Evolutionary conservation across 1,140 invertebrate species (phyloP), one percentile per base, ranked within the genome.

Genomic region (Leptonema lineaticorne): DNA sequence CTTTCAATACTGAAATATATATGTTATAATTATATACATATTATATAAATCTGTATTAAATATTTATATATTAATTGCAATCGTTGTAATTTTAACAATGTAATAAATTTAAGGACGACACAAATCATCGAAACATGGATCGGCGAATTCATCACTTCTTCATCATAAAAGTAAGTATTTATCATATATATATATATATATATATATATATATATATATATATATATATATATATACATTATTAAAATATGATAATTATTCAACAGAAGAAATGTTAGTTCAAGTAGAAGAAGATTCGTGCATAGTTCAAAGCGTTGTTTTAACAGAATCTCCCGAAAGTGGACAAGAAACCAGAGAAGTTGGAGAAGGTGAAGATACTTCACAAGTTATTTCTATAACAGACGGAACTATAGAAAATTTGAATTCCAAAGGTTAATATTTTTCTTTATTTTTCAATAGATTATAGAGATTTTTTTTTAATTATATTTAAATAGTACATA

Each of bases 321-420:
- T 73, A 6, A 65, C 48, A 26, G 63, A 57, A 56, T 67, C 63
- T 3, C 68, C 41, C 1, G 67, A 29, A 14, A 68, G 67, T 67
- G 67, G 18, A 0, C 16, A 46, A 16, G 67, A 63, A 14, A 37
- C 28, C n/a, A 46, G 29, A 7, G 65, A 62, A 27, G 58, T 37
- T 22, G 28, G 24, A 6, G 63, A 37, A 29, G 65, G 65, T 27
- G 66, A 50, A 14, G 56, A 59, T n/a, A 33, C 41, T 24, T 65
- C 58, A 14, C 63, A 46, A 62, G 41, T 50, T 27, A 56, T 46
- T 9, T 66, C 62, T 1, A 64, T 78, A 74, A 74, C 78, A 59
- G 79, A 80, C 33, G 88, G n/a, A 1, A 45, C 59, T 6, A 7
- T 62, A 24, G 20, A 62, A 2, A 62, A 62, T 26, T 11, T 24